Evolutionary conservation across 2,797 vertebrate species (phyloP), one percentile per base, ranked within the genome.

Genomic region (Lacerta agilis): DNA sequence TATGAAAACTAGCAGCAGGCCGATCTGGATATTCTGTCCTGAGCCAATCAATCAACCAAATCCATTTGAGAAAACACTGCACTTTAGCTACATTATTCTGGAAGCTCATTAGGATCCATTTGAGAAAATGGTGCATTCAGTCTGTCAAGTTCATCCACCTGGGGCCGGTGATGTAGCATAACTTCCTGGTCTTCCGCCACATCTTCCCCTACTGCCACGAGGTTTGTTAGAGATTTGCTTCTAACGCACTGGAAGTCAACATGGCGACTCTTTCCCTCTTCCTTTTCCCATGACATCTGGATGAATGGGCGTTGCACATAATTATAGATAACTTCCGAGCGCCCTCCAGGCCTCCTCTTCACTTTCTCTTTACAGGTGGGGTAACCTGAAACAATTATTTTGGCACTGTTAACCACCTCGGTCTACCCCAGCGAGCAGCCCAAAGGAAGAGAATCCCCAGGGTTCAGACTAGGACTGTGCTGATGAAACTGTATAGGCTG

Each of bases 241-340:
- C 97, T 95, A 0, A 98, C 97, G 0, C 97, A 98, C 90, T 98
- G 97, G 95, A 98, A 98, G 91, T 98, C 97, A 1, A 98, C 97
- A 0, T 98, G 97, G 2, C 97, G 97, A 90, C 97, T 98, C 92
- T 98, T 98, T 15, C 97, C 97, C 88, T 98, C 97, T 41, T 98
- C 97, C 94, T 98, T 98, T 71, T 98, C 97, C 97, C 97, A 98
- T 0, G 97, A 98, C 96, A 98, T 97, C 95, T 97, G 97, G 93
- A 98, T 97, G 94, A 98, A 98, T 0, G 97, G 97, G 1, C 97
- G 92, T 87, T 98, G 97, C 1, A 98, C 97, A 0, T 98, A 98
- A 92, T 98, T 98, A 91, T 98, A 98, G 38, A 98, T 98, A 23
- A 98, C 97, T 87, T 98, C 97, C 0, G 97, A 97, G n/a, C 96